Evolutionary conservation across 2,113 vertebrate genomes (phyloP), one percentile per base, ranked within the genome.

Genomic region (Telmatochromis sp.): DNA sequence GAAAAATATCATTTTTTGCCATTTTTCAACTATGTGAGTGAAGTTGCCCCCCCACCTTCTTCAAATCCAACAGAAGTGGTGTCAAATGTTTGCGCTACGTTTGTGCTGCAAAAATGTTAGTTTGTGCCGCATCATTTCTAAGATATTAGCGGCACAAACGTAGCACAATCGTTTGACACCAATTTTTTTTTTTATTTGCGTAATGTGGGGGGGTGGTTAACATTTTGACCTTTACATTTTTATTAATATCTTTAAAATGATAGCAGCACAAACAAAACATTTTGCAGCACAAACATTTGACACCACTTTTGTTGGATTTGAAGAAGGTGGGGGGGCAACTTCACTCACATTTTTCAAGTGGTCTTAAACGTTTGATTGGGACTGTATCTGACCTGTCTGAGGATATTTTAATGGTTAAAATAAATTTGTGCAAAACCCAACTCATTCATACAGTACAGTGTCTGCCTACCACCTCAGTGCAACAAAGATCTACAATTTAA

Each of bases 1-100:
- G 31, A 2, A 35, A 65, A 65, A 5, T 5, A 12, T n/a, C 0
- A 12, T 65, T 35, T 65, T 5, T 1, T 35, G 1, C 60, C 31
- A n/a, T 63, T 63, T 63, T 35, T 63, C 31, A 63, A 63, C 9
- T 35, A 60, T 0, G 15, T 60, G 28, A 60, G 28, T 60, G 57
- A 60, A 33, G 57, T 31, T 60, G 57, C 2, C 33, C 21, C 54
- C 51, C 55, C 23, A 1, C 7, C 26, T 9, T 58, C 26, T 17
- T 58, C 57, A 58, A 58, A 58, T 58, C 57, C 14, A 58, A 31
- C 26, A 58, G 0, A 58, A 31, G 57, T 58, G 26, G 55, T 58
- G 55, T 58, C 3, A 58, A 15, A 58, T 1, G 55, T 3, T 58
- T 58, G 13, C 0, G 6, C 54, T 57, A 26, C 1, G 23, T 58